Evolutionary conservation across 2,113 vertebrate species (phyloP).

Genomic region (Echinops telfairi): DNA sequence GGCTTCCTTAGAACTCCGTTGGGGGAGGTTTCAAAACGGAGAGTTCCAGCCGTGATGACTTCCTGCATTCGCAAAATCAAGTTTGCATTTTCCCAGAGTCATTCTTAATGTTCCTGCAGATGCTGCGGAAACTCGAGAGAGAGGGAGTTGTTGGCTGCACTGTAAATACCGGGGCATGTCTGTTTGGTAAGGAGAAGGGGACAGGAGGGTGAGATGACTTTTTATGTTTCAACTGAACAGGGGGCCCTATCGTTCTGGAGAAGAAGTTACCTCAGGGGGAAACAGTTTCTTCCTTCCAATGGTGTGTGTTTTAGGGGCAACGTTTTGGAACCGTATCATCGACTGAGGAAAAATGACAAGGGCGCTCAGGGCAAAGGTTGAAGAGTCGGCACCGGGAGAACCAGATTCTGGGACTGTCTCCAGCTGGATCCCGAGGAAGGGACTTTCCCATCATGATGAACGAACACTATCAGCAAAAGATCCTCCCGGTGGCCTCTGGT

Average conservation of each 20-base stretch:
- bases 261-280: conserved; percentile 51
- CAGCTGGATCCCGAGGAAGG: background rate
- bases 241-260: conserved; percentile 41
- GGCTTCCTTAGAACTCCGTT: conserved; percentile 70
- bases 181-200: conserved; percentile 42
- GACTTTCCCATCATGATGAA: too few species aligned
- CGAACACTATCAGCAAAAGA: background rate
- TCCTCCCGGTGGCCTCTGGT: too few species aligned
- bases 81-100: conserved; percentile 79
- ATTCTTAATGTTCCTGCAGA: conserved; percentile 83
- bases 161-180: conserved; percentile 79
- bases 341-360: conserved; percentile 27
- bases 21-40: conserved; percentile 51
- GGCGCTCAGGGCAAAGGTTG: conserved; percentile 45
- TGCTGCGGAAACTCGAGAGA: conserved; percentile 76
- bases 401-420: background rate
- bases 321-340: conserved; percentile 60
- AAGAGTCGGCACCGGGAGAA: background rate
- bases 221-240: conserved; percentile 67
- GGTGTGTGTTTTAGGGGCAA: conserved; percentile 54
- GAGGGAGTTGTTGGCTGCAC: conserved; percentile 74
- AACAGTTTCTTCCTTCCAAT: conserved; percentile 55
- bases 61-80: conserved; percentile 81
- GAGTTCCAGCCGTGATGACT: conserved; percentile 60
- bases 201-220: conserved; percentile 62